Evolutionary conservation across 2,888 invertebrate genomes (phyloP), one percentile per base, ranked within the genome.

Genomic region (Frankliniella intonsa): DNA sequence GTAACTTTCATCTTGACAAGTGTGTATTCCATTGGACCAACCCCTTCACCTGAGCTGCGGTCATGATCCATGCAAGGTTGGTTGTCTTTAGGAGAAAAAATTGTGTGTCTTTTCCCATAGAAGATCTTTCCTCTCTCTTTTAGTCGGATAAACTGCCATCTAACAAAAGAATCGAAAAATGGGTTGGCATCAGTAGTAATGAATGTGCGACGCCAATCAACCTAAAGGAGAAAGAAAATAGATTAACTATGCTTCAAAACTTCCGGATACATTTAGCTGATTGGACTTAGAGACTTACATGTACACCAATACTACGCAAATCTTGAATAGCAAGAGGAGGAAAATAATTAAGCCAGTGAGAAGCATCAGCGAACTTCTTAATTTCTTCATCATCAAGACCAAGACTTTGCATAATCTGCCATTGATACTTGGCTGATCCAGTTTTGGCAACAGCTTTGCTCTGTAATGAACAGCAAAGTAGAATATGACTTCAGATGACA

Each of bases 31-130:
- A 98, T 98, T 0, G 98, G 97, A 0, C 97, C 99, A 8, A 98
- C 98, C 80, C 98, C 99, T 90, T 99, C 99, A 0, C 99, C 99
- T 3, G 93, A 90, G 76, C 96, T 93, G 85, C 99, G 92, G 88
- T 99, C 99, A 87, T 99, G 99, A 88, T 99, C 99, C 99, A 99
- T 99, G 87, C 99, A 99, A 0, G 99, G 99, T 87, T 99, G 99
- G 12, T 94, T 94, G 89, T 99, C 99, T 86, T 95, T 92, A 0
- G 98, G 97, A 0, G 98, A 99, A 88, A 92, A 99, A 84, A 99
- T 95, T 0, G 98, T 97, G 87, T 98, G 95, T 10, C 99, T 91
- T 89, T 99, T 99, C 25, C 99, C 99, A 89, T 96, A 99, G 89
- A 96, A 93, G 50, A 99, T 93, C 89, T 97, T 98, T 84, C 96